These are phyloP conservation scores for Caenorhabditis japonica DNA, from an alignment of 2,888 invertebrate genomes.

Conservation along the genomic window DNA sequence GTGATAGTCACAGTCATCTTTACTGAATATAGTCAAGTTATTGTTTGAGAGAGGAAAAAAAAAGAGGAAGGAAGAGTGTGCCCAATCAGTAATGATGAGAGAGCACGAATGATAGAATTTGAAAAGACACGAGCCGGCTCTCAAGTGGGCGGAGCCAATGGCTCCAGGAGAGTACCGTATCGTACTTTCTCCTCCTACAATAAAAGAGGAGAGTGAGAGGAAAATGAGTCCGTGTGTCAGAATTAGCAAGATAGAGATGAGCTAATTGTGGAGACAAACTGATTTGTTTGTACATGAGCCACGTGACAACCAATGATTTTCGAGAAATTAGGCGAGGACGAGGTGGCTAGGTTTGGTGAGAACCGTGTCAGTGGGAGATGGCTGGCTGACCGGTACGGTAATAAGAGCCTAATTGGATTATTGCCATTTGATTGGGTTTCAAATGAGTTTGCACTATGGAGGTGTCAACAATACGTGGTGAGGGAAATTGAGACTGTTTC, in stretches of 20 bases:
- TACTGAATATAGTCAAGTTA: neutral
- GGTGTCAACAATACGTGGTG: too few species aligned
- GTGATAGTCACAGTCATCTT: slow-evolving; percentile 13
- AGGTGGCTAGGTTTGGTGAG: neutral
- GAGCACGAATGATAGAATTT: too few species aligned
- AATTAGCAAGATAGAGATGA: neutral
- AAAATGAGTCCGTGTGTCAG: slow-evolving; percentile 2
- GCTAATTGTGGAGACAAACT: slow-evolving; percentile 24
- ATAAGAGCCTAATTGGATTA: neutral
- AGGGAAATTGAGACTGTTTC: too few species aligned
- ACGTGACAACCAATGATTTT: slow-evolving; percentile 33
- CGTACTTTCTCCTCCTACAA: too few species aligned
- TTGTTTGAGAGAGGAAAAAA: slow-evolving; percentile 3
- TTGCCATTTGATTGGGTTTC: too few species aligned
- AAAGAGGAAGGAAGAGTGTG: too few species aligned
- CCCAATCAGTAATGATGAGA: too few species aligned
- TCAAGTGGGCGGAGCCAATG: too few species aligned
- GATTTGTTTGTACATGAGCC: slow-evolving; percentile 25
- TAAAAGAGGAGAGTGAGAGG: too few species aligned
- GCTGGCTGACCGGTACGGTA: neutral
- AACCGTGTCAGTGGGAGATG: neutral
- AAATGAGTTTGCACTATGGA: too few species aligned
- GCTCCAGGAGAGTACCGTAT: too few species aligned
- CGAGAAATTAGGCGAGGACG: slow-evolving; percentile 8
- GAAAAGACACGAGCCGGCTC: too few species aligned